Evolutionary conservation across 2,113 vertebrate genomes (phyloP).

Genomic region (Anas platyrhynchos): DNA sequence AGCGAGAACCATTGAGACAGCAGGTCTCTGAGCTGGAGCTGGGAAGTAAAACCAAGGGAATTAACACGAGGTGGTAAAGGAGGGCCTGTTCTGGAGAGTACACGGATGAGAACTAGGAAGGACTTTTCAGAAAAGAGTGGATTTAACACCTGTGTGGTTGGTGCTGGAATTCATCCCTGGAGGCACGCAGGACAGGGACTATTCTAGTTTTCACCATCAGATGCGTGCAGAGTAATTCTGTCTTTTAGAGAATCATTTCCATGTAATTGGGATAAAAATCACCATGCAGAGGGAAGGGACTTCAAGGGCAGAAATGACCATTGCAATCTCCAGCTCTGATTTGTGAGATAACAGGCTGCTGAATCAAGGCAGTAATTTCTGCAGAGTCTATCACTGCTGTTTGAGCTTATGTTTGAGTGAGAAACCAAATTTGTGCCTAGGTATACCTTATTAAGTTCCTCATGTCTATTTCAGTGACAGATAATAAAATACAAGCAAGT

Average conservation of each 20-base stretch:
- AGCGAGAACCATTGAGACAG: not conserved
- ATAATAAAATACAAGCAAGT: not conserved
- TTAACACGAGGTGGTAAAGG: not conserved
- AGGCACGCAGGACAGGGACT: not conserved
- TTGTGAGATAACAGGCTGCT: slow-evolving; percentile 19
- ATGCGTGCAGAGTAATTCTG: not conserved
- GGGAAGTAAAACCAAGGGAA: not conserved
- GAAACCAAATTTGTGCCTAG: not conserved
- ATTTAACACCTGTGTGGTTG: not conserved
- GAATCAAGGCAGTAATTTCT: slow-evolving; percentile 17
- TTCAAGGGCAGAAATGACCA: not conserved
- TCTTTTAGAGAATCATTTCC: not conserved
- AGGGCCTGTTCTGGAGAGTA: not conserved
- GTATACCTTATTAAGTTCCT: not conserved
- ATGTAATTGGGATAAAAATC: slow-evolving; percentile 28
- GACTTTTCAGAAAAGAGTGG: not conserved
- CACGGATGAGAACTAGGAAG: not conserved
- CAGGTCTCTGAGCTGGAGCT: not conserved
- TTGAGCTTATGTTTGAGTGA: not conserved
- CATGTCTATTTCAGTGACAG: not conserved
- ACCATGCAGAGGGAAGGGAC: not conserved
- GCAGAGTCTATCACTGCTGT: not conserved
- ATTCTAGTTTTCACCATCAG: not conserved
- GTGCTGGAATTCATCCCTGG: not conserved
- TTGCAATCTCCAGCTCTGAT: not conserved